Conservation (phyloP, 2,888 invertebrate species). For the Rhimphoctona megacephalus region DNA sequence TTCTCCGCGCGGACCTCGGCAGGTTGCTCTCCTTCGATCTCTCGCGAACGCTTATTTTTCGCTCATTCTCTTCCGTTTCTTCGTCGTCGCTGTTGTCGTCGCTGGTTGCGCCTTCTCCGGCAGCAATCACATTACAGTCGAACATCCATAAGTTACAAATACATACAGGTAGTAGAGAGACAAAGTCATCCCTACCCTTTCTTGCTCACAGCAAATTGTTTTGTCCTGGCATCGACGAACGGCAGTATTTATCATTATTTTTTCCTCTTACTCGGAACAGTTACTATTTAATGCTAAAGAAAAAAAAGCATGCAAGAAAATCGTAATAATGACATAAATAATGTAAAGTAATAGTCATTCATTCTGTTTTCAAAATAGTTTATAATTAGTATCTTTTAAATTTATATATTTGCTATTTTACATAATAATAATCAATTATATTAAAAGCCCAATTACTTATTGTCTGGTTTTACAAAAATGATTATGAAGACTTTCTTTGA, state of each 20-base stretch:
- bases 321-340: not conserved
- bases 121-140: constrained; percentile 61
- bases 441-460: not conserved
- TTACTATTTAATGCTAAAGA: not conserved
- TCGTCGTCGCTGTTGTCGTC: constrained; percentile 52
- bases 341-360: not conserved
- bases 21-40: constrained; percentile 63
- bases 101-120: constrained; percentile 1
- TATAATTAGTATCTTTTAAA: not conserved
- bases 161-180: not conserved
- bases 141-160: constrained; percentile 43
- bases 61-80: constrained; percentile 60
- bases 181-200: not conserved
- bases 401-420: not conserved
- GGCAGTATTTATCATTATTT: not conserved
- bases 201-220: constrained; percentile 3
- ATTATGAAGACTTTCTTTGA: not conserved
- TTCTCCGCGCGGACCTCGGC: constrained; percentile 70
- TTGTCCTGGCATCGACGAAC: not conserved
- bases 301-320: not conserved
- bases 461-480: not conserved
- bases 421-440: not conserved
- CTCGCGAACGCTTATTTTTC: constrained; percentile 52
- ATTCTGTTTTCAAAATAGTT: not conserved
- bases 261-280: not conserved